These are phyloP conservation scores for Ectropis grisescens DNA, from an alignment of 1,140 invertebrate genomes.

Conservation along the genomic window DNA sequence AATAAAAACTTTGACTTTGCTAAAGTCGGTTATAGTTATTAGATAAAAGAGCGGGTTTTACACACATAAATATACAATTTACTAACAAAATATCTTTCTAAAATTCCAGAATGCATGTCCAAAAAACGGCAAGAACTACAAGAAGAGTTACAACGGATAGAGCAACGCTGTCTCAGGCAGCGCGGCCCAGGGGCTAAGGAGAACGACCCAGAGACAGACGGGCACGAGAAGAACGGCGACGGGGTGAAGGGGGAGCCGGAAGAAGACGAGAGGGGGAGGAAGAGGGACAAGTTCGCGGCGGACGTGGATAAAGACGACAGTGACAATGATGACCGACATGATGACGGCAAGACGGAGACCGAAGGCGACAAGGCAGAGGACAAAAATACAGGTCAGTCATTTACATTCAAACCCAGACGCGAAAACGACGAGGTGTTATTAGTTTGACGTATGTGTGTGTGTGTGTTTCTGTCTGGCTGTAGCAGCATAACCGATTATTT, in stretches of 20 bases:
- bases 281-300: slow-evolving; percentile 49
- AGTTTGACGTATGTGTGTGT: too few species aligned
- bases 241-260: neutral
- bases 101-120: slow-evolving; percentile 58
- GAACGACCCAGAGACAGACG: slow-evolving; percentile 17
- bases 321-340: slow-evolving; percentile 34
- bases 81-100: too few species aligned
- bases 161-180: slow-evolving; percentile 40
- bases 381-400: slow-evolving; percentile 17
- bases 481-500: too few species aligned
- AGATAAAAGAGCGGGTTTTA: too few species aligned
- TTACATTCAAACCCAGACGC: too few species aligned
- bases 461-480: too few species aligned
- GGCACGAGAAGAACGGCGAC: too few species aligned
- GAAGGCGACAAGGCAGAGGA: slow-evolving; percentile 17
- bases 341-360: slow-evolving; percentile 4
- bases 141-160: slow-evolving; percentile 52
- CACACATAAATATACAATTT: too few species aligned
- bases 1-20: too few species aligned
- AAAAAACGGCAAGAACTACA: slow-evolving; percentile 50
- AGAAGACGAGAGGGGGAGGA: slow-evolving; percentile 25
- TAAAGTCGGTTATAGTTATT: too few species aligned
- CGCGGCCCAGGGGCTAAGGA: slow-evolving; percentile 31
- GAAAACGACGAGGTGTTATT: too few species aligned
- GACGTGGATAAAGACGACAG: slow-evolving; percentile 47